phyloP scores from a whole-genome alignment of 2,113 vertebrate genomes.

The Lichenostomus cassidix region DNA sequence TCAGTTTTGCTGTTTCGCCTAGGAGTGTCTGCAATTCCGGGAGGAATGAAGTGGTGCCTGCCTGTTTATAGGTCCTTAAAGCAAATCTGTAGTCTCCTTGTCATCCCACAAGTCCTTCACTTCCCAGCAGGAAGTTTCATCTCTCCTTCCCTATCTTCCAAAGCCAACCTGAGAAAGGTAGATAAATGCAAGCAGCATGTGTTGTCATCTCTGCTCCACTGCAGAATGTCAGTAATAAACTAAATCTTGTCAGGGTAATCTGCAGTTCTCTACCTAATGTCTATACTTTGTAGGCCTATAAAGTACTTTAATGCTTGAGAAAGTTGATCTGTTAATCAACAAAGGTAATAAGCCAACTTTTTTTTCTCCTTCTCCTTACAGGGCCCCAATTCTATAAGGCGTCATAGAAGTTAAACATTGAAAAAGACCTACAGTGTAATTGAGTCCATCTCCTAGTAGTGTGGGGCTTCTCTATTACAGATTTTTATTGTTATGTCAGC shows the following conservation, averaged over 20 bases:
- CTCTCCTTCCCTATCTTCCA: background rate
- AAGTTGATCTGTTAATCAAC: background rate
- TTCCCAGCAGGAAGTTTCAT: background rate
- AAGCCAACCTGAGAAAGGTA: background rate
- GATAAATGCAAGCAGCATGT: background rate
- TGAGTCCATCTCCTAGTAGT: background rate
- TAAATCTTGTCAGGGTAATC: background rate
- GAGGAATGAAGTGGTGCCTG: background rate
- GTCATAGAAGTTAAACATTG: background rate
- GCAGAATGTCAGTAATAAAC: background rate
- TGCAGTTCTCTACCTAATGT: background rate
- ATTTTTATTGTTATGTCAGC: constrained; percentile 8
- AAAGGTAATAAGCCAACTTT: background rate
- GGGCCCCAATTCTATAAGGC: background rate
- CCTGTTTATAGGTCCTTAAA: background rate
- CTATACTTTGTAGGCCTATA: background rate
- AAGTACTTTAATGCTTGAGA: background rate
- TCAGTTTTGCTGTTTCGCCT: background rate
- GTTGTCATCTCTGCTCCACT: background rate
- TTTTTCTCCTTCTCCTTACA: background rate
- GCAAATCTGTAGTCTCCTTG: background rate
- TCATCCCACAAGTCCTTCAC: background rate
- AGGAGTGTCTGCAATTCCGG: background rate
- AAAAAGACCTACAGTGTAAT: constrained; percentile 25
- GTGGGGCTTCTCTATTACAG: background rate